Conservation (phyloP, 2,113 vertebrate genomes). For the Natator depressus region DNA sequence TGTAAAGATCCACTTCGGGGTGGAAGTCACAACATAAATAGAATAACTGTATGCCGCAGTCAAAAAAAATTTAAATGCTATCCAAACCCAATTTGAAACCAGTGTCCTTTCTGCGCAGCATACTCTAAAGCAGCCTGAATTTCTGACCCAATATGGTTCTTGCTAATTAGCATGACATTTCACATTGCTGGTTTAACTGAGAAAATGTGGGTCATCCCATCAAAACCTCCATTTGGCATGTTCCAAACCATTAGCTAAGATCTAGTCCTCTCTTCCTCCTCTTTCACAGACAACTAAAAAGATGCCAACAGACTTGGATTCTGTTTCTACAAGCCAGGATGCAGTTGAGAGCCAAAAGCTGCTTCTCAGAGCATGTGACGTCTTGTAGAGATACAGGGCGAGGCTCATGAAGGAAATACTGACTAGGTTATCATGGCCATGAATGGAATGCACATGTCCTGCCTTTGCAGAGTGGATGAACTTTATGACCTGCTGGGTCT, state of each 20-base stretch:
- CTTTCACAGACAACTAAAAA: neutral
- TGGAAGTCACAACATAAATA: neutral
- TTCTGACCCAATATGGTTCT: neutral
- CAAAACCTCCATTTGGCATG: neutral
- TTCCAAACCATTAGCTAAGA: neutral
- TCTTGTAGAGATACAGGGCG: neutral
- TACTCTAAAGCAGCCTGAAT: neutral
- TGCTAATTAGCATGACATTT: neutral
- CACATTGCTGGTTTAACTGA: neutral
- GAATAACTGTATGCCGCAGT: neutral
- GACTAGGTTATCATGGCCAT: neutral
- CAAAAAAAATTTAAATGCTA: neutral
- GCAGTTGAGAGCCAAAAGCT: neutral
- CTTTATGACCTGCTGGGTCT: neutral
- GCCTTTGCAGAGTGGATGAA: neutral
- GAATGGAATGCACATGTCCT: neutral
- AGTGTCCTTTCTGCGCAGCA: neutral
- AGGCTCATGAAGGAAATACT: neutral
- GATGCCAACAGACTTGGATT: neutral
- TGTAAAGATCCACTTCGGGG: neutral
- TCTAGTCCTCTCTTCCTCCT: neutral
- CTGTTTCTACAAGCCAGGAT: neutral
- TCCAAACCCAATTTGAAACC: neutral
- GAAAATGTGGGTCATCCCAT: neutral
- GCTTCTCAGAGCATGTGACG: neutral